Conservation (phyloP, 35 echinoderm and acorn worm genomes). For the Apostichopus japonicus region DNA sequence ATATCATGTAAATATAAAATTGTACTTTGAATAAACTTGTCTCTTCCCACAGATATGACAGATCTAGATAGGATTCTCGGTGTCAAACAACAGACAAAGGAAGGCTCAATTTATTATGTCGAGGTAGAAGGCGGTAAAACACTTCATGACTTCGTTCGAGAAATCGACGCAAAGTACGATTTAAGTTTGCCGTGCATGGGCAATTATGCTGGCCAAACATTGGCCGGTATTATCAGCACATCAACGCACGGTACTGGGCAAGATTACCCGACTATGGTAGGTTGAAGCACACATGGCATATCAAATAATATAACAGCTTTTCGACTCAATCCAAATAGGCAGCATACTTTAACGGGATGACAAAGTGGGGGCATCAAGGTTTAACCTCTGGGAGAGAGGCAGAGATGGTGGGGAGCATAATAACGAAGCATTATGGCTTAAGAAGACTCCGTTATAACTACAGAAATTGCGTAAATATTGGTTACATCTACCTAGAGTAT, state of each 20-base stretch:
- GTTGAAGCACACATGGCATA: neutral
- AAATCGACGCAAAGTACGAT: constrained; percentile 78
- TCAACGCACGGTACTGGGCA: constrained; percentile 89
- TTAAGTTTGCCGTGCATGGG: constrained; percentile 92
- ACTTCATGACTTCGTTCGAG: constrained; percentile 79
- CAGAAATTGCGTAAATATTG: too few relatives aligned
- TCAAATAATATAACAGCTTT: too few relatives aligned
- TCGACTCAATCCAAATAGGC: too few relatives aligned
- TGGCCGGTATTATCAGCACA: constrained; percentile 90
- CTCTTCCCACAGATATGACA: constrained; percentile 76
- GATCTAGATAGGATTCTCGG: constrained; percentile 71
- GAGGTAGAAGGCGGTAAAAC: constrained; percentile 91
- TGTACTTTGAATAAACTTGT: neutral
- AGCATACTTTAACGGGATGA: too few relatives aligned
- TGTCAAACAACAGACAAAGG: constrained; percentile 52
- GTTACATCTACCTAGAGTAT: too few relatives aligned
- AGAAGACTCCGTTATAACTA: too few relatives aligned
- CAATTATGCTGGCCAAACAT: constrained; percentile 90
- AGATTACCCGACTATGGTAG: constrained; percentile 92
- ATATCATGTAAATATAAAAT: too few relatives aligned
- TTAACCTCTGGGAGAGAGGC: too few relatives aligned
- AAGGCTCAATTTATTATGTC: constrained; percentile 74
- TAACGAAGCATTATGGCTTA: too few relatives aligned
- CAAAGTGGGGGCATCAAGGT: too few relatives aligned
- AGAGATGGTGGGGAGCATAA: too few relatives aligned